These are phyloP conservation scores for Chromis chromis DNA, from an alignment of 2,797 vertebrate genomes.

Conservation along the genomic window DNA sequence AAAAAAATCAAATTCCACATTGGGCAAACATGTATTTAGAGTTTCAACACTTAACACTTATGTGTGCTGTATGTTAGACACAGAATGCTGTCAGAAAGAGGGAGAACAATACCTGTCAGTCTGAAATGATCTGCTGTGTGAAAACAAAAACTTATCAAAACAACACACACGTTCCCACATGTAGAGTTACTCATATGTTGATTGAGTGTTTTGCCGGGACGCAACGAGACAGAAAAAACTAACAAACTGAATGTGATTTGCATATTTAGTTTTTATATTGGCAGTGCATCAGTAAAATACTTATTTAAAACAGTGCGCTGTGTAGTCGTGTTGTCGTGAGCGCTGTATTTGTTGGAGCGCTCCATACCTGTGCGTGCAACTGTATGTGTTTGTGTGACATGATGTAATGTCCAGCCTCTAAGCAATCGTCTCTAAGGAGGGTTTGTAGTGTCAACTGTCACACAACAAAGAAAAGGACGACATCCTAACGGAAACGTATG, in stretches of 20 bases:
- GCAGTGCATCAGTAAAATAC: not conserved
- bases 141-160: conserved; percentile 16
- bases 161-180: conserved; percentile 27
- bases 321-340: not conserved
- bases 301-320: no score
- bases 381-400: conserved; percentile 18
- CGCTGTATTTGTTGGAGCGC: not conserved
- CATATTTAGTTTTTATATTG: not conserved
- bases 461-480: conserved; percentile 55
- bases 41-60: conserved; percentile 70
- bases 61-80: conserved; percentile 27
- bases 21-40: conserved; percentile 65
- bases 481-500: conserved; percentile 49
- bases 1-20: conserved; percentile 48
- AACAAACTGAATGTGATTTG: not conserved
- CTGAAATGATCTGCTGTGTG: conserved; percentile 3
- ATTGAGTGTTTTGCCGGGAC: conserved; percentile 5
- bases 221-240: not conserved
- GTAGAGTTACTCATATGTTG: conserved; percentile 8
- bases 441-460: conserved; percentile 53
- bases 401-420: conserved; percentile 48
- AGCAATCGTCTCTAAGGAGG: conserved; percentile 39
- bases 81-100: conserved; percentile 19
- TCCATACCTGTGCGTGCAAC: conserved; percentile 22
- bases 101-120: conserved; percentile 17